Conservation (phyloP, 2,797 vertebrate species). For the Erpetoichthys calabaricus region DNA sequence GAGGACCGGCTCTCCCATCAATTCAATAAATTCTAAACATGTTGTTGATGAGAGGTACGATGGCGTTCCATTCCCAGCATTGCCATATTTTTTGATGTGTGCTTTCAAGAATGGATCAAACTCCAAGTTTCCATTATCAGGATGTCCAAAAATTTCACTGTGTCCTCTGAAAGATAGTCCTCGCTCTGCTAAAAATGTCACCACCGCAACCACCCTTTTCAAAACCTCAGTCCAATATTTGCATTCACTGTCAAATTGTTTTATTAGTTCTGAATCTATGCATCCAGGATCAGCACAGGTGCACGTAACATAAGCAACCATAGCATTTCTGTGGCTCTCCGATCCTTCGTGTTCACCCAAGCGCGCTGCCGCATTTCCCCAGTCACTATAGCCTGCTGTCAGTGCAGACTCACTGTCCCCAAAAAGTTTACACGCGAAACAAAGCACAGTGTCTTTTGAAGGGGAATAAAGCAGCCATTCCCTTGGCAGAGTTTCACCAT, state of each 20-base stretch:
- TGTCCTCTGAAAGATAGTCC: constrained; percentile 7
- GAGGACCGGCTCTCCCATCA: constrained; percentile 10
- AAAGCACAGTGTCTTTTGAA: constrained; percentile 9
- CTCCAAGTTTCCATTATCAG: constrained; percentile 9
- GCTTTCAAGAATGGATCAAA: constrained; percentile 10
- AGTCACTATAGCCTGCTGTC: constrained; percentile 6
- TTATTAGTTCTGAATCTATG: not conserved
- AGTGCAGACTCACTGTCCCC: not conserved
- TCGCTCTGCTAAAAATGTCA: constrained; percentile 9
- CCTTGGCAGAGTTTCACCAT: constrained; percentile 5
- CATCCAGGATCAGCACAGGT: not conserved
- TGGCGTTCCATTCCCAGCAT: constrained; percentile 8
- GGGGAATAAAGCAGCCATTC: constrained; percentile 9
- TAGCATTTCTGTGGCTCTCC: constrained; percentile 3
- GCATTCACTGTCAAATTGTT: not conserved
- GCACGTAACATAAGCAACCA: not conserved
- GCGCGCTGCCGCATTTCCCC: constrained; percentile 5
- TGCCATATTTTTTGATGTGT: constrained; percentile 12
- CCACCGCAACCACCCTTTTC: constrained; percentile 8
- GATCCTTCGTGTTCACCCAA: constrained; percentile 5
- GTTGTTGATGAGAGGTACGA: constrained; percentile 7
- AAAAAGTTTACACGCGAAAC: constrained; percentile 9
- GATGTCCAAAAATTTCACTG: constrained; percentile 7
- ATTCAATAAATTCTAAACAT: constrained; percentile 8
- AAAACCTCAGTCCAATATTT: constrained; percentile 6